These are phyloP conservation scores for Limnephilus auricula DNA, from an alignment of 2,888 invertebrate species.

Conservation along the genomic window DNA sequence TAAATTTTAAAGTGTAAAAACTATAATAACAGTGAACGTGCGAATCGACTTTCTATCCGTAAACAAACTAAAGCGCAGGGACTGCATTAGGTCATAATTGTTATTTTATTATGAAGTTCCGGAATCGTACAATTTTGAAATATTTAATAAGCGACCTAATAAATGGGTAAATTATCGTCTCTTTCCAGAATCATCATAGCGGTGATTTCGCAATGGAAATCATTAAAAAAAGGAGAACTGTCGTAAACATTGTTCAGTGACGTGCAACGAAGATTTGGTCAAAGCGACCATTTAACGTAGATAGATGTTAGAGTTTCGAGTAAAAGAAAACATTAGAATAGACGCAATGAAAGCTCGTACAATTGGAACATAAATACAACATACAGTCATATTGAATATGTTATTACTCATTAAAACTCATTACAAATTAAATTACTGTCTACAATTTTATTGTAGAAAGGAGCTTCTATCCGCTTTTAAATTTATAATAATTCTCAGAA, in stretches of 20 bases:
- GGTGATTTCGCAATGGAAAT: slow-evolving; percentile 45
- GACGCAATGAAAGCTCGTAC: background rate
- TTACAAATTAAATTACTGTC: background rate
- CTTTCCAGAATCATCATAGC: slow-evolving; percentile 40
- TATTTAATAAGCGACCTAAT: slow-evolving; percentile 46
- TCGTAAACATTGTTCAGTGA: background rate
- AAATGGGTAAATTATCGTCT: slow-evolving; percentile 25
- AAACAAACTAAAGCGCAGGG: slow-evolving; percentile 30
- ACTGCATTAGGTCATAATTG: slow-evolving; percentile 17
- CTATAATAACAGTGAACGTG: slow-evolving; percentile 11
- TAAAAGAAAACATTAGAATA: slow-evolving; percentile 4
- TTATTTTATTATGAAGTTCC: slow-evolving; percentile 31
- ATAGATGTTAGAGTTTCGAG: slow-evolving; percentile 5
- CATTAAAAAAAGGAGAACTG: background rate
- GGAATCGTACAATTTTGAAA: slow-evolving; percentile 24
- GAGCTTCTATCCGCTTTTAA: background rate
- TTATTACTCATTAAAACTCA: background rate
- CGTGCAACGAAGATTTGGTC: background rate
- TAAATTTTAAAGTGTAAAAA: background rate
- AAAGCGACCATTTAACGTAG: background rate
- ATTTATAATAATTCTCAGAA: background rate
- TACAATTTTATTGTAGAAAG: background rate
- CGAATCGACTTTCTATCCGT: slow-evolving; percentile 28
- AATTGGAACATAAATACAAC: background rate
- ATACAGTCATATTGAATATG: background rate